These are phyloP conservation scores for Hippocampus mohnikei DNA, from an alignment of 2,113 vertebrate species.

Conservation along the genomic window DNA sequence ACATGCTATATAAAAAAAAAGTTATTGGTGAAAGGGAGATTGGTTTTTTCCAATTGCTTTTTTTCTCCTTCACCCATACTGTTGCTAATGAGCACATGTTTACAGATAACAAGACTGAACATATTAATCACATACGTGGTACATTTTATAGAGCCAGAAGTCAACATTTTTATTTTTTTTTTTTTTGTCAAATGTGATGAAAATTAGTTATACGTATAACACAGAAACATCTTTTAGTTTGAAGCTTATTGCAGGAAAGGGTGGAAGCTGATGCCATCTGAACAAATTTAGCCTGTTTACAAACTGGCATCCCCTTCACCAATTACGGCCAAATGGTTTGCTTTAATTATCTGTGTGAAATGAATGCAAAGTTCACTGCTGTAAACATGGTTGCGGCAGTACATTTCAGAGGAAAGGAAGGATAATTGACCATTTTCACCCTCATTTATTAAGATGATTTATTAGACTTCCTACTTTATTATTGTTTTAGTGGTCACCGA, in stretches of 20 bases:
- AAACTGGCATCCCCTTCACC: conserved; percentile 47
- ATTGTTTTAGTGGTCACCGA: background rate
- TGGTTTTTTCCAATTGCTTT: background rate
- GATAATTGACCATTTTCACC: conserved; percentile 24
- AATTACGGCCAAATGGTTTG: conserved; percentile 52
- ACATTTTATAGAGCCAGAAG: background rate
- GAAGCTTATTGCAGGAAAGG: conserved; percentile 46
- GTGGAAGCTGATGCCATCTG: conserved; percentile 51
- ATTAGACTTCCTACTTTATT: conserved; percentile 6
- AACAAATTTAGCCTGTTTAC: conserved; percentile 47
- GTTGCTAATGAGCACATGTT: background rate
- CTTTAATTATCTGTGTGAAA: conserved; percentile 29
- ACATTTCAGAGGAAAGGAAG: conserved; percentile 21
- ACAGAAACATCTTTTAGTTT: conserved; percentile 4
- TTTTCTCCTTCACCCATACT: background rate
- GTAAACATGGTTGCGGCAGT: conserved; percentile 21
- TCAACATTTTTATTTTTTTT: background rate
- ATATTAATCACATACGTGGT: background rate
- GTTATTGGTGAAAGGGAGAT: background rate
- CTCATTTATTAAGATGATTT: conserved; percentile 7
- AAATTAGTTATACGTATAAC: background rate
- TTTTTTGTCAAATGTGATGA: background rate
- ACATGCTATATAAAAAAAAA: background rate
- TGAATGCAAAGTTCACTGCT: conserved; percentile 16
- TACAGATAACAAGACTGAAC: background rate